Base-by-base conservation (phyloP, 2,888 invertebrate genomes). In the Melipona bicolor region DNA sequence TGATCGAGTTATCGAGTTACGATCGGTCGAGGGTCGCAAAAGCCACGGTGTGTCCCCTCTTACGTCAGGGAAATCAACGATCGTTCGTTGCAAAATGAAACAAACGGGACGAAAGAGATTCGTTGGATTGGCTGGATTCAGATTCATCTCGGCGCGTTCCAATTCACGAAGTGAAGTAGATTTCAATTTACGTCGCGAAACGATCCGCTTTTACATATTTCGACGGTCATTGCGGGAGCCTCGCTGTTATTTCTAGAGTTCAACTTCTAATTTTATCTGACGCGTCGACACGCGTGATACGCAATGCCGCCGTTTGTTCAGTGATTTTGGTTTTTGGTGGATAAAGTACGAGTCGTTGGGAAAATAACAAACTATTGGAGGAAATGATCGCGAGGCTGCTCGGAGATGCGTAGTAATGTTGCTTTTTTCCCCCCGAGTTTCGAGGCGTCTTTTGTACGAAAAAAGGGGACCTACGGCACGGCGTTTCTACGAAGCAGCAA, bases 361-460 rank as follows among this genome's bases (percentile, higher is more conserved):
- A 83, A 52, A 52, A 43, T 54, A 64, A 24, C 4, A n/a, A 24
- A 50, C 43, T 17, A 11, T n/a, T 0, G 9, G 11, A 9, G 74
- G 71, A 64, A 79, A 80, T 79, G 71, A 81, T 84, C 85, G 79
- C 81, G 70, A 74, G 61, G 64, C 59, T 69, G 77, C 76, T 36
- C 65, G 59, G 59, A 21, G n/a, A 73, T 69, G 56, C 56, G 36
- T 69, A 75, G 36, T 69, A 75, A 61, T 72, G 75, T 69, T 76
- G 69, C 68, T 77, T 91, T 91, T 93, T 36, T 36, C 9, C 0
- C 9, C 36, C 1, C 36, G 36, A 36, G 36, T 36, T 91, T 85
- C 90, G 90, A 90, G 91, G 91, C 92, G 91, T 94, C 93, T 94
- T 94, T 94, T 93, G 92, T 90, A 90, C 90, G 89, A 89, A 81